Conservation (phyloP, 2,888 invertebrate species). For the Thera obeliscata region DNA sequence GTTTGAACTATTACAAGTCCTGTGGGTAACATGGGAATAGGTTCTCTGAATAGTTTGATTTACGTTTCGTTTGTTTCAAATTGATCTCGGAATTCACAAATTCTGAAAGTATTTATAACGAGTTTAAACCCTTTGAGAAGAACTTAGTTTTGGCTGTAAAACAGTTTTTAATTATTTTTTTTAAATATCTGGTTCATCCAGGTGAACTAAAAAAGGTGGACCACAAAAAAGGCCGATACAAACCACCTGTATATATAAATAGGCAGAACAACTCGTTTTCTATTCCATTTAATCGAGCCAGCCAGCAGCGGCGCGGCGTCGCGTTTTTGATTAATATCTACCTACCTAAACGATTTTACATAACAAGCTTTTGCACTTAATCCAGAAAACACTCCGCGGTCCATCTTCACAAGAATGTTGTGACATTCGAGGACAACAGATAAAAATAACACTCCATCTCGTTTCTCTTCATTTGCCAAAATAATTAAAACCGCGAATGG, state of each 20-base stretch:
- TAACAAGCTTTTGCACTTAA: constrained; percentile 30
- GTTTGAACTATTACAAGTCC: constrained; percentile 19
- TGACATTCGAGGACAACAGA: constrained; percentile 36
- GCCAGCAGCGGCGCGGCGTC: not conserved
- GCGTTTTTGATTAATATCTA: not conserved
- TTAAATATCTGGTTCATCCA: too few relatives aligned
- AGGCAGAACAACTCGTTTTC: not conserved
- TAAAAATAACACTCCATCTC: constrained; percentile 37
- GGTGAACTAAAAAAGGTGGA: too few relatives aligned
- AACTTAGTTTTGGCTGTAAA: not conserved
- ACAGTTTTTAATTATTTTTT: not conserved
- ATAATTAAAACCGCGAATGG: constrained; percentile 31
- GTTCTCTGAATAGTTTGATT: not conserved
- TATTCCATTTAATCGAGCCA: not conserved
- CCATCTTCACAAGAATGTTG: constrained; percentile 35
- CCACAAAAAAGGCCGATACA: too few relatives aligned
- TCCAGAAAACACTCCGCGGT: constrained; percentile 20
- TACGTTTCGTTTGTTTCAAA: not conserved
- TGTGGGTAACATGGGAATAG: constrained; percentile 3
- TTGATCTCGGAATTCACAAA: not conserved
- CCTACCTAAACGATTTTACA: constrained; percentile 10
- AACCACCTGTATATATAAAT: too few relatives aligned
- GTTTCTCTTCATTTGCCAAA: constrained; percentile 41
- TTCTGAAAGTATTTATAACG: too few relatives aligned
- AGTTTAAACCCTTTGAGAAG: too few relatives aligned